Evolutionary conservation across 2,797 vertebrate genomes (phyloP).

Genomic region (Xyrichtys novacula): DNA sequence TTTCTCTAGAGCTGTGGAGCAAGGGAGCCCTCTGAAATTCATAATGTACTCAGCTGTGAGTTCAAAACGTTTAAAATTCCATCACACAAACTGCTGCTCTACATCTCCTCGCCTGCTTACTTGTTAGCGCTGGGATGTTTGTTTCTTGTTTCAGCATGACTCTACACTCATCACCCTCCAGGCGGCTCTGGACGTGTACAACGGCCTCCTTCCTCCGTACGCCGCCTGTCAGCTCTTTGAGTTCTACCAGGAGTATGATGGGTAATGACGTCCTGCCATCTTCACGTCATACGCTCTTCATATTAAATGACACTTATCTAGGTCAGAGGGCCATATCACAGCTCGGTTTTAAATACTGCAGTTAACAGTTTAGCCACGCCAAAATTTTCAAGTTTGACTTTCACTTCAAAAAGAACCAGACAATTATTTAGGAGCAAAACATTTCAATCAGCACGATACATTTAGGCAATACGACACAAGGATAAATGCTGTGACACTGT

Average conservation of each 20-base stretch:
- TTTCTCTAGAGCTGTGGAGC: constrained; percentile 81
- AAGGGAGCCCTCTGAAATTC: constrained; percentile 83
- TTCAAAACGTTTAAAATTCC: constrained; percentile 29
- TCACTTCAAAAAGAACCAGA: background rate
- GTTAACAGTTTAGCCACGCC: constrained; percentile 16
- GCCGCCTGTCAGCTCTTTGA: constrained; percentile 92
- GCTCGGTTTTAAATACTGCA: constrained; percentile 32
- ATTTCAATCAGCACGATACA: no score
- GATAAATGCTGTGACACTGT: background rate
- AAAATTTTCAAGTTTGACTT: constrained; percentile 18
- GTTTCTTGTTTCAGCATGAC: constrained; percentile 85
- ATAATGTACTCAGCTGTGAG: constrained; percentile 92
- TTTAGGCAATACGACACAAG: no score
- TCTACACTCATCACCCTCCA: constrained; percentile 91
- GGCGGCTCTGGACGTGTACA: constrained; percentile 90
- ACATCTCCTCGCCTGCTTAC: constrained; percentile 35
- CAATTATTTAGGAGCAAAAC: no score
- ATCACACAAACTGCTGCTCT: constrained; percentile 13
- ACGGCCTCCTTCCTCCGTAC: constrained; percentile 89
- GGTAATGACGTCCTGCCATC: constrained; percentile 73
- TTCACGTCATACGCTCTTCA: constrained; percentile 28
- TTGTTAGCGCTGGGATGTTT: constrained; percentile 34
- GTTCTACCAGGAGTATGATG: constrained; percentile 87
- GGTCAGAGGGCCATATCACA: constrained; percentile 49
- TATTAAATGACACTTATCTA: constrained; percentile 57